Conservation (phyloP, 2,888 invertebrate genomes). For the Cephonodes hylas region DNA sequence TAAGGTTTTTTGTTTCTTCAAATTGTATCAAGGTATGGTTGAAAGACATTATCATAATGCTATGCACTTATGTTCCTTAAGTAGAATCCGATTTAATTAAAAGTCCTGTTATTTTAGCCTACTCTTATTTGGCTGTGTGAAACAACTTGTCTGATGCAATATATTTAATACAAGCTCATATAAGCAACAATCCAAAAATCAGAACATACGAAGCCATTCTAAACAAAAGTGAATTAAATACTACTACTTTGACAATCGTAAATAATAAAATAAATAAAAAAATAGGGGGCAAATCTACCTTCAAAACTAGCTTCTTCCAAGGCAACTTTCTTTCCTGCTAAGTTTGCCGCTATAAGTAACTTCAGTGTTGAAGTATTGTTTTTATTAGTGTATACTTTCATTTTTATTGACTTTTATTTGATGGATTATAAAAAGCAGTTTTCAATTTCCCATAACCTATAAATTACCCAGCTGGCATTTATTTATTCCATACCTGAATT, state of each 20-base stretch:
- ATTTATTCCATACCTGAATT: neutral
- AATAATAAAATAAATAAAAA: slow-evolving; percentile 2
- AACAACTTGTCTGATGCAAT: neutral
- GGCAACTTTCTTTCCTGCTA: slow-evolving; percentile 80
- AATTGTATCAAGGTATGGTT: too few relatives aligned
- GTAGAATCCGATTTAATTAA: too few relatives aligned
- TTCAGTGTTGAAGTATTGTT: slow-evolving; percentile 90
- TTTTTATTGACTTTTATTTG: slow-evolving; percentile 55
- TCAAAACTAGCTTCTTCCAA: slow-evolving; percentile 81
- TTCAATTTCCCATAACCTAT: slow-evolving; percentile 27
- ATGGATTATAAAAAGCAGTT: slow-evolving; percentile 5
- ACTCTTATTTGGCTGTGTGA: neutral
- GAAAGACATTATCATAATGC: too few relatives aligned
- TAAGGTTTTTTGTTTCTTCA: too few relatives aligned
- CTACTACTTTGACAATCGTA: neutral
- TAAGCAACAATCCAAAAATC: neutral
- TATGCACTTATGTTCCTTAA: too few relatives aligned
- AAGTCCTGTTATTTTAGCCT: neutral
- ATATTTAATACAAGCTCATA: neutral
- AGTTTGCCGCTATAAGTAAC: slow-evolving; percentile 85
- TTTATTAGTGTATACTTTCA: slow-evolving; percentile 88
- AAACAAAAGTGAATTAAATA: neutral
- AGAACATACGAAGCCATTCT: neutral
- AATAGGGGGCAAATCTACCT: slow-evolving; percentile 69
- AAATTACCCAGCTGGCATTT: slow-evolving; percentile 21